Percentiles rank a stretch among this genome's conserved stretches.
Conservation (phyloP, 2,113 vertebrate genomes). For the Psophia crepitans region DNA sequence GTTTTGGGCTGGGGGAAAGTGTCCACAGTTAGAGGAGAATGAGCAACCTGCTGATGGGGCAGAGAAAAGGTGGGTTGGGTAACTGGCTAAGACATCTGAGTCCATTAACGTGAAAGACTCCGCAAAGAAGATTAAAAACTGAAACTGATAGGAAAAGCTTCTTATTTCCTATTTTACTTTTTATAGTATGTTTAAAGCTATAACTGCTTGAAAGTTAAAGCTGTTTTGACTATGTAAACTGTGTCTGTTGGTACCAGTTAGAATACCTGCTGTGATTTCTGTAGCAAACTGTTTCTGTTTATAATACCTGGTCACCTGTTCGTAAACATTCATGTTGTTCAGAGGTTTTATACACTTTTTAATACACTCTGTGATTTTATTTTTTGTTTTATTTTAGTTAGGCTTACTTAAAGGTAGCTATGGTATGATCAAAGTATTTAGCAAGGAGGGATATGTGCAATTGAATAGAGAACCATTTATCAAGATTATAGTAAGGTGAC, state of each 20-base stretch:
- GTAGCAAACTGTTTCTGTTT: background rate
- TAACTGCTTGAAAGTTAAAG: background rate
- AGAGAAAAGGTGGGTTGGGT: background rate
- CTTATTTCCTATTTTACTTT: background rate
- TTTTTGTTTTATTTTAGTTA: background rate
- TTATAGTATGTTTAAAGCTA: background rate
- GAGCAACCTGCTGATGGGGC: background rate
- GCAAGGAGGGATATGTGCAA: background rate
- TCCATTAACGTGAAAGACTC: background rate
- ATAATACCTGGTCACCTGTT: background rate
- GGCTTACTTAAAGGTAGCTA: background rate
- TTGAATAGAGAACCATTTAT: background rate
- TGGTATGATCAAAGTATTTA: background rate
- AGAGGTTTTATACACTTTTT: background rate
- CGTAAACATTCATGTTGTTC: background rate
- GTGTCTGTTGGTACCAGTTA: background rate
- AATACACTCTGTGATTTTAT: background rate
- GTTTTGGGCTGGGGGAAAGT: background rate
- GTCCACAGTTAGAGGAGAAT: background rate
- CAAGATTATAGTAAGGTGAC: background rate
- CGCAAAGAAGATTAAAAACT: background rate
- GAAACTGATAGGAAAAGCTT: background rate
- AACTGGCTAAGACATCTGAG: background rate
- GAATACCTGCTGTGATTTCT: background rate
- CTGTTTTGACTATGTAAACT: background rate